phyloP scores from a whole-genome alignment of 2,888 invertebrate genomes.

The Eupsilia transversa region DNA sequence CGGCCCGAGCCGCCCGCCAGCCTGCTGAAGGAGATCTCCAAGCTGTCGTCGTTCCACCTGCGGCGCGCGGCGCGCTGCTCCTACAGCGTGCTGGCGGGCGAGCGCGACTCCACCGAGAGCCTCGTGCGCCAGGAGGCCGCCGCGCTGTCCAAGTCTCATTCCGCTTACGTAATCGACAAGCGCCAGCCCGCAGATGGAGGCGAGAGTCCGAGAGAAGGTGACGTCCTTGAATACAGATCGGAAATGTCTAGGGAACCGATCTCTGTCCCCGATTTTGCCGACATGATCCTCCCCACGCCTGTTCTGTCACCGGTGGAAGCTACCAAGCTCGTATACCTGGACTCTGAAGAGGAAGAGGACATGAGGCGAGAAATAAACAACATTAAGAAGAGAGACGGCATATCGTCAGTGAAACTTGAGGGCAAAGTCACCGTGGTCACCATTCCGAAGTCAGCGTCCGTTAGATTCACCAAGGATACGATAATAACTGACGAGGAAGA shows the following conservation, averaged over 20 bases:
- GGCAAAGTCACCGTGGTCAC: constrained; percentile 88
- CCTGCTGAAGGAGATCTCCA: constrained; percentile 92
- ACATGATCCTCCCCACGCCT: constrained; percentile 91
- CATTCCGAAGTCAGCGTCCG: constrained; percentile 91
- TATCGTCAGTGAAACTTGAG: constrained; percentile 84
- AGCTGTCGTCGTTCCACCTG: constrained; percentile 93
- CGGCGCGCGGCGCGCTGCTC: constrained; percentile 93
- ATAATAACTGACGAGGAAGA: constrained; percentile 90
- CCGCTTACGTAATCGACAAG: constrained; percentile 90
- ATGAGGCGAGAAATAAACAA: constrained; percentile 73
- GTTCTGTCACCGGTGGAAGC: constrained; percentile 93
- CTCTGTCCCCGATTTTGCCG: constrained; percentile 94
- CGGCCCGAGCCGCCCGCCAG: constrained; percentile 65
- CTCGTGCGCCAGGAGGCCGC: constrained; percentile 83
- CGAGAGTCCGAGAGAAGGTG: constrained; percentile 78
- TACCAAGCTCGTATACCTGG: constrained; percentile 92
- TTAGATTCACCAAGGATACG: constrained; percentile 89
- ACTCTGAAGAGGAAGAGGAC: constrained; percentile 92
- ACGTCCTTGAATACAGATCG: constrained; percentile 74
- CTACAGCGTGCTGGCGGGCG: constrained; percentile 92
- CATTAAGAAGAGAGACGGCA: constrained; percentile 55
- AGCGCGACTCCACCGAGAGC: constrained; percentile 93
- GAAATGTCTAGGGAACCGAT: constrained; percentile 92
- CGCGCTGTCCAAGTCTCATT: constrained; percentile 89
- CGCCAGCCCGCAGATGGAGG: constrained; percentile 76